Evolutionary conservation across 2,113 vertebrate genomes (phyloP).

Genomic region (Athene cunicularia): DNA sequence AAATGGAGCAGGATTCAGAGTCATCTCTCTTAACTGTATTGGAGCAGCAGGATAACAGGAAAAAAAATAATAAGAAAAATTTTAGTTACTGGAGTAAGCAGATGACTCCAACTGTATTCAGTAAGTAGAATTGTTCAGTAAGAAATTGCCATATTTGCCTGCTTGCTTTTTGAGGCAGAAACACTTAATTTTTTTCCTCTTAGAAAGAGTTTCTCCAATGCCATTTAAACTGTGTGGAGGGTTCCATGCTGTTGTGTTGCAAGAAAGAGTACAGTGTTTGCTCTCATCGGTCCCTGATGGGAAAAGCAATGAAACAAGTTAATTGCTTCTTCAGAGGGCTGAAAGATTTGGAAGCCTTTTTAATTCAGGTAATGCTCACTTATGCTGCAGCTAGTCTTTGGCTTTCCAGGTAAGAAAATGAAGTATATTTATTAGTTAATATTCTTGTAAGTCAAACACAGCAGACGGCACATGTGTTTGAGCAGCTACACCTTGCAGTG

Average conservation of each 20-base stretch:
- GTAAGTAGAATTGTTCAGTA: not conserved
- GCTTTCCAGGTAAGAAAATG: not conserved
- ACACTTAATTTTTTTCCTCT: not conserved
- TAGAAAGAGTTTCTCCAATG: not conserved
- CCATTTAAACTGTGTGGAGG: not conserved
- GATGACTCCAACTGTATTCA: not conserved
- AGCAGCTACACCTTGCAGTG: not conserved
- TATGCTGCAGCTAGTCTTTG: not conserved
- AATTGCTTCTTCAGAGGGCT: not conserved
- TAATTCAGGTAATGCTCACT: not conserved
- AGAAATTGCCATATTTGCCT: not conserved
- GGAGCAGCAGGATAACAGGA: conserved; percentile 42
- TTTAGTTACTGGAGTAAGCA: conserved; percentile 16
- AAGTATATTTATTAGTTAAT: not conserved
- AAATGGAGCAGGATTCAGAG: conserved; percentile 3
- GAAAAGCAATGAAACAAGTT: not conserved
- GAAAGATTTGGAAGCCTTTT: not conserved
- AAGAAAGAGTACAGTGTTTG: not conserved
- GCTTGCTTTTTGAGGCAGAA: not conserved
- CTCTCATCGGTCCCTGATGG: not conserved
- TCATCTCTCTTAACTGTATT: not conserved
- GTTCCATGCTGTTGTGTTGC: not conserved
- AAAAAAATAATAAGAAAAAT: not conserved
- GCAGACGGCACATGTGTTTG: not conserved
- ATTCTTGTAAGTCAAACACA: not conserved